Evolutionary conservation across 2,797 vertebrate species (phyloP), one percentile per base, ranked within the genome.

Genomic region (Glyptemys insculpta): DNA sequence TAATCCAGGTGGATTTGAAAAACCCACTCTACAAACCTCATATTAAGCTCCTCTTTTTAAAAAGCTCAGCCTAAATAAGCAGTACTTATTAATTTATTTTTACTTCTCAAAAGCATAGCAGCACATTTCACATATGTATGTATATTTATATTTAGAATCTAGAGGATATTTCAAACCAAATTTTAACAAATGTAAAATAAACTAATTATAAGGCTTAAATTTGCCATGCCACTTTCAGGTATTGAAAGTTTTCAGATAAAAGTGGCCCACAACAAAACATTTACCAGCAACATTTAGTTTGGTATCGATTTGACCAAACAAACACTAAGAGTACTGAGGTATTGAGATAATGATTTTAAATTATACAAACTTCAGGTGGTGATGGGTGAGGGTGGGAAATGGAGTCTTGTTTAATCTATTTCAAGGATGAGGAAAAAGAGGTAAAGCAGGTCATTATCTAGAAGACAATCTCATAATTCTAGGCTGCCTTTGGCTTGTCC

Each of bases 21-120:
- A 44, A 44, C 59, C 9, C 44, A 72, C 53, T 72, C 86, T 96
- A 89, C 72, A 86, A 50, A 57, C 6, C 19, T 86, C 95, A 91
- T 1, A 90, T 44, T 53, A 82, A 82, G 12, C 47, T 23, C 15
- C 1, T 96, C 53, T 52, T 95, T 96, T 91, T 85, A 4, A 86
- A 76, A 89, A 78, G 76, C 56, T 41, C 80, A 29, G 87, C 47
- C 91, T 94, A 54, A 5, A 91, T 81, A 93, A 93, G 90, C 81
- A 87, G n/a, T 9, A 6, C 57, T 74, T 94, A 87, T 93, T 88
- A 88, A 91, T 91, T 95, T 74, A 79, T 15, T 87, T 95, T 93
- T 87, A 86, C 74, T 94, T 90, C 56, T 91, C 86, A 93, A 79
- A 84, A 52, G 25, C 85, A 87, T 27, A 25, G 78, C 34, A 90